Conservation (phyloP, 2,113 vertebrate genomes). For the Sardina pilchardus region DNA sequence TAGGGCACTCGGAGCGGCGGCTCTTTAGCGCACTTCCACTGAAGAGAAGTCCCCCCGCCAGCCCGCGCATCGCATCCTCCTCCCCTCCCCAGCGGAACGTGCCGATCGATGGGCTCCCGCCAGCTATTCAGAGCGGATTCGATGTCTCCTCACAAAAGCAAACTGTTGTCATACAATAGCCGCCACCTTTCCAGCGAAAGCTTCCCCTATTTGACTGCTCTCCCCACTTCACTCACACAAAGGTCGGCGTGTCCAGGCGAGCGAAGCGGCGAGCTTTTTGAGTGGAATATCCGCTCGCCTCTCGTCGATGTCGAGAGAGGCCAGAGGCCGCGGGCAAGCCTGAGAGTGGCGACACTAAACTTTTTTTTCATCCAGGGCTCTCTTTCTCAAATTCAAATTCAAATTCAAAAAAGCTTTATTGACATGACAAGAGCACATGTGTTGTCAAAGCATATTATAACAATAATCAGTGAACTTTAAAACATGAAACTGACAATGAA, state of each 20-base stretch:
- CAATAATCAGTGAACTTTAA: too few species aligned
- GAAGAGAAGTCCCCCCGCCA: slow-evolving; percentile 27
- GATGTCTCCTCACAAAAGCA: not conserved
- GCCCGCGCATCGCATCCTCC: not conserved
- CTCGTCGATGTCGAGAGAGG: not conserved
- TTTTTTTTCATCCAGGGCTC: not conserved
- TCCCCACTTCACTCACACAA: not conserved
- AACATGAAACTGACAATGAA: too few species aligned
- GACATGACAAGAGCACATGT: too few species aligned
- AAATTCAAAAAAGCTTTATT: too few species aligned
- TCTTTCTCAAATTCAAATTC: too few species aligned
- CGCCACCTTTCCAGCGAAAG: not conserved
- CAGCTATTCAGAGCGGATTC: not conserved
- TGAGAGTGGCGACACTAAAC: not conserved
- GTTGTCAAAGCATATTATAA: too few species aligned
- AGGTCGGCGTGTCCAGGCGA: not conserved
- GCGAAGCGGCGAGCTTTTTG: not conserved
- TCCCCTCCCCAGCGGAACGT: slow-evolving; percentile 23
- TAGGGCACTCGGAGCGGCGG: slow-evolving; percentile 35
- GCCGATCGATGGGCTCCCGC: slow-evolving; percentile 36
- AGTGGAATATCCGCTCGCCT: not conserved
- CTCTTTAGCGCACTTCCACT: slow-evolving; percentile 30
- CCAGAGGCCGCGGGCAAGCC: not conserved
- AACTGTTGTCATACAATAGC: not conserved
- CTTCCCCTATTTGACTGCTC: not conserved